Evolutionary conservation across 2,113 vertebrate species (phyloP).

Genomic region (Geococcyx californianus): DNA sequence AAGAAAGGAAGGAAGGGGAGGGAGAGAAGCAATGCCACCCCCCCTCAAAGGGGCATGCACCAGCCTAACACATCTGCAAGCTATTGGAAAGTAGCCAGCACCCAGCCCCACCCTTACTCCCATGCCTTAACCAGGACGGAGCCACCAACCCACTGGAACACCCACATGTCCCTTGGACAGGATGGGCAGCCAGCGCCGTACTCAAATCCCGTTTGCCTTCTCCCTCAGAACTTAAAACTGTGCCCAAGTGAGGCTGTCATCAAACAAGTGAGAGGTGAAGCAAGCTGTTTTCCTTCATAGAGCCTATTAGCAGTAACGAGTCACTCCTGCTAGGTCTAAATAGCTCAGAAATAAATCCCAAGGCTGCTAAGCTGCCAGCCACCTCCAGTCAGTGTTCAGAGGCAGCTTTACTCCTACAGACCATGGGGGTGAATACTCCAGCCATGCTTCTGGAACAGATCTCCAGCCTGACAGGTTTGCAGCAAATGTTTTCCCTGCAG

Average conservation of each 20-base stretch:
- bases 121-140: fast-evolving
- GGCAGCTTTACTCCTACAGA: neutral
- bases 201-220: neutral
- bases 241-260: neutral
- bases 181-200: neutral
- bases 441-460: neutral
- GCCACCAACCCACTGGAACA: neutral
- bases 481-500: neutral
- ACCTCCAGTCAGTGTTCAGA: neutral
- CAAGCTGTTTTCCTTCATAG: constrained; percentile 11
- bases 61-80: neutral
- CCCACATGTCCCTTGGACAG: neutral
- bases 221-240: neutral
- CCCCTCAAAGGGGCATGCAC: fast-evolving
- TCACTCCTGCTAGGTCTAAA: constrained; percentile 11
- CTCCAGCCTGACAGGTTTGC: neutral
- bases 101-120: neutral
- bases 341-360: constrained; percentile 34
- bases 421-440: neutral
- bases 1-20: neutral
- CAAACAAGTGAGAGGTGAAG: neutral
- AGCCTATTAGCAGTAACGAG: constrained; percentile 12
- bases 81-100: neutral
- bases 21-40: neutral
- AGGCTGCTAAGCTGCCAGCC: neutral